Base-by-base conservation (phyloP, 2,888 invertebrate species). In the Hofmannophila pseudospretella region DNA sequence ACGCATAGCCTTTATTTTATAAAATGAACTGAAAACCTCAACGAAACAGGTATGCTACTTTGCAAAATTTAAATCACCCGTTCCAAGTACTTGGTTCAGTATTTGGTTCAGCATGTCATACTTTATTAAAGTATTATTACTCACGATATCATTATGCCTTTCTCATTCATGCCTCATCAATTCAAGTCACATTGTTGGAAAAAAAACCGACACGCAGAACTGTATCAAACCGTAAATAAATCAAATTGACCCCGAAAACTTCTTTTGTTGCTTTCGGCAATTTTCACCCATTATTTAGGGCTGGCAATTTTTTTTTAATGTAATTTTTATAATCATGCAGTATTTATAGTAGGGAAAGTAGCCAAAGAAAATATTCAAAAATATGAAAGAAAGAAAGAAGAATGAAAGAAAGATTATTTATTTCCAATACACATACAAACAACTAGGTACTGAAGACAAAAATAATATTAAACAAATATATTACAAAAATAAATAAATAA, bases 191-290 rank as follows among this genome's bases (percentile, higher is more conserved):
- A 63, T 47, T 49, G 52, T 49, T 34, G 44, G 40, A 44, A 36
- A 56, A 52, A 58, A 27, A 48, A 51, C 35, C 42, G 36, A 42
- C 45, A 51, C 44, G 58, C 61, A 62, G 67, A 82, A 78, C 69
- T 80, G 77, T 81, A 84, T 75, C 84, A 82, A 81, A 81, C 67
- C 56, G 66, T 64, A 67, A 58, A 81, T 81, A 80, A 82, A 82
- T 84, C 80, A 84, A 76, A 79, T 65, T 78, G 80, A 78, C 81
- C 82, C 57, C 66, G 54, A 74, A 72, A 59, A 65, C 45, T 44
- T 32, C 46, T 35, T 41, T 38, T 57, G 57, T 59, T 66, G 74
- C 81, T 80, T 72, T 79, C 78, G 76, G 80, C 79, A 74, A 78
- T 80, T 74, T 82, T 77, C 68, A 71, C 47, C 70, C 79, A 73